Percentiles rank a stretch among this genome's conserved stretches.
These are phyloP conservation scores for Empis livida DNA, from an alignment of 2,888 invertebrate genomes.

Conservation along the genomic window DNA sequence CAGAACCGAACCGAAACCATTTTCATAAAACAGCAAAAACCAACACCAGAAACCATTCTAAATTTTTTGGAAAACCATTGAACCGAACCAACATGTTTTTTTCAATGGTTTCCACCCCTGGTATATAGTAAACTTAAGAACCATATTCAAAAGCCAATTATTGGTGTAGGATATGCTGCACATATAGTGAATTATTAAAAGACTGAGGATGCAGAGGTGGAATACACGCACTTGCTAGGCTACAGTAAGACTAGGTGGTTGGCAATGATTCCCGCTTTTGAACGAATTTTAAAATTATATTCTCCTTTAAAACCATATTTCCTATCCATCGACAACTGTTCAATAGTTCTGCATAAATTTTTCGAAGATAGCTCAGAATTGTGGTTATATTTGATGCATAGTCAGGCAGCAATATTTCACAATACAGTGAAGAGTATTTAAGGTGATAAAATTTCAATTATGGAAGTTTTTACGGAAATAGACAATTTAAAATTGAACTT, in stretches of 20 bases:
- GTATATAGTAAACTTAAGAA: not conserved
- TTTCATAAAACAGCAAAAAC: too few relatives aligned
- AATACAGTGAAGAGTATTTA: constrained; percentile 8
- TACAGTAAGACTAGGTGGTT: constrained; percentile 5
- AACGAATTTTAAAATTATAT: constrained; percentile 4
- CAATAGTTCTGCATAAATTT: constrained; percentile 1
- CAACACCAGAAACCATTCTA: too few relatives aligned
- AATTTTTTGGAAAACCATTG: too few relatives aligned
- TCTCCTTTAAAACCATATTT: constrained; percentile 6
- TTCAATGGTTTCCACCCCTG: too few relatives aligned
- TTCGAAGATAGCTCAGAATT: constrained; percentile 2
- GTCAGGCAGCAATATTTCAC: constrained; percentile 10
- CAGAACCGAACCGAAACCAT: too few relatives aligned
- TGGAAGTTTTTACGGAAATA: constrained; percentile 7
- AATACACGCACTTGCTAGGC: constrained; percentile 3
- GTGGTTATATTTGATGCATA: constrained; percentile 6
- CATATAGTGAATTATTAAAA: constrained; percentile 10
- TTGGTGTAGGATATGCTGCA: constrained; percentile 12
- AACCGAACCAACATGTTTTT: too few relatives aligned
- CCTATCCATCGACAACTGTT: constrained; percentile 1
- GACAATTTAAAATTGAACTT: constrained; percentile 8
- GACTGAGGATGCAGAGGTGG: not conserved
- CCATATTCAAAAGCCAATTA: not conserved
- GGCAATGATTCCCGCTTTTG: constrained; percentile 2
- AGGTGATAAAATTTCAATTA: constrained; percentile 7